Conservation (phyloP, 2,888 invertebrate species). For the Empis stercorea region DNA sequence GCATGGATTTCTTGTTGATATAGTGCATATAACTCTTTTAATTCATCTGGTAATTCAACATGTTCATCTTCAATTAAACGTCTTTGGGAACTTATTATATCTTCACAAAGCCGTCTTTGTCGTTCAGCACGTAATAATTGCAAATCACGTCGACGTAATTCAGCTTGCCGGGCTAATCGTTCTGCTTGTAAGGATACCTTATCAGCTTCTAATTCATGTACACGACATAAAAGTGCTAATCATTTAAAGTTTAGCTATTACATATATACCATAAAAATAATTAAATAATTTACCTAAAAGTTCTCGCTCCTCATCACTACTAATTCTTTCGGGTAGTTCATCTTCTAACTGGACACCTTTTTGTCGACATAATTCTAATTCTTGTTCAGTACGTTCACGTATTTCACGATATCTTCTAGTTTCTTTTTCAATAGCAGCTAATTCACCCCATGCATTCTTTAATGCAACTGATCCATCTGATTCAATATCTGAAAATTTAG, state of each 20-base stretch:
- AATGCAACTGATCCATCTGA: slow-evolving; percentile 39
- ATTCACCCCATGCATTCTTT: slow-evolving; percentile 71
- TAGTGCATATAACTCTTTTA: slow-evolving; percentile 65
- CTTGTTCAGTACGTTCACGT: slow-evolving; percentile 62
- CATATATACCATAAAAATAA: no score
- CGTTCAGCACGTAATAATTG: slow-evolving; percentile 71
- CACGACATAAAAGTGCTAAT: slow-evolving; percentile 66
- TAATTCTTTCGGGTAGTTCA: slow-evolving; percentile 71
- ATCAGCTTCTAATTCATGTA: slow-evolving; percentile 89
- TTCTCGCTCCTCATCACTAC: slow-evolving; percentile 82
- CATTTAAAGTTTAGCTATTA: no score
- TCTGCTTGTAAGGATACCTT: slow-evolving; percentile 86
- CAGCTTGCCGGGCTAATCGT: slow-evolving; percentile 71
- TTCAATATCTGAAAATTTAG: slow-evolving; percentile 25
- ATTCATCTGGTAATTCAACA: slow-evolving; percentile 55
- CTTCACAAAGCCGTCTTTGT: slow-evolving; percentile 76
- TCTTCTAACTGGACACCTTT: slow-evolving; percentile 72
- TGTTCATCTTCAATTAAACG: slow-evolving; percentile 70
- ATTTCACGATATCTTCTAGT: slow-evolving; percentile 68
- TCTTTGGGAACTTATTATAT: slow-evolving; percentile 80
- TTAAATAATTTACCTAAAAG: slow-evolving; percentile 41
- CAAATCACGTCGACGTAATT: slow-evolving; percentile 70
- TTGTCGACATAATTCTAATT: slow-evolving; percentile 65
- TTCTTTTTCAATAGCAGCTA: slow-evolving; percentile 74
- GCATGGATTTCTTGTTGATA: slow-evolving; percentile 83